phyloP scores from a whole-genome alignment of 2,113 vertebrate species.

The Shinisaurus crocodilurus region DNA sequence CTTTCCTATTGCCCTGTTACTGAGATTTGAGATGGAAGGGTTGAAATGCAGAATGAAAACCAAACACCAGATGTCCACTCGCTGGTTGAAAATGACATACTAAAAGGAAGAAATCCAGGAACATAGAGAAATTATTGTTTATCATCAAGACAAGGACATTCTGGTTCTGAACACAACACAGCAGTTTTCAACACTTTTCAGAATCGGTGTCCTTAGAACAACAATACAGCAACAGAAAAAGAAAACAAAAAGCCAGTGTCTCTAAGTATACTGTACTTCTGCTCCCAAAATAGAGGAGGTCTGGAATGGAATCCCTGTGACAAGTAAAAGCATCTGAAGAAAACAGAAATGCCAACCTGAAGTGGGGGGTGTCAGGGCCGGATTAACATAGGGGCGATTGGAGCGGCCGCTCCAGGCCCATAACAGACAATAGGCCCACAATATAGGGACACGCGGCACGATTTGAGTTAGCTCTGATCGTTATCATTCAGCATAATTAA shows the following conservation, averaged over 20 bases:
- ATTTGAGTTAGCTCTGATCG: too few relatives aligned
- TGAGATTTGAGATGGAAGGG: constrained; percentile 9
- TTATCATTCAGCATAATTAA: too few relatives aligned
- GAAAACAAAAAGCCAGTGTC: background rate
- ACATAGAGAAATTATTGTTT: background rate
- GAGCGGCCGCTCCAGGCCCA: too few relatives aligned
- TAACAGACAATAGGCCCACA: too few relatives aligned
- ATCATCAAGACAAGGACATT: background rate
- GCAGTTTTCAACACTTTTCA: background rate
- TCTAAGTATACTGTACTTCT: background rate
- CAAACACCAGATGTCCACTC: background rate
- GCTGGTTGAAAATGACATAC: background rate
- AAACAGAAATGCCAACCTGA: background rate
- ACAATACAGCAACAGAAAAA: background rate
- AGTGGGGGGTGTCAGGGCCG: too few relatives aligned
- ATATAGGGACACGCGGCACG: too few relatives aligned
- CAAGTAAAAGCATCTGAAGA: background rate
- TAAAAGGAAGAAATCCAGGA: background rate
- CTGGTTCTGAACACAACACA: background rate
- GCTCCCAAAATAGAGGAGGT: background rate
- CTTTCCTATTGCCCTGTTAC: background rate
- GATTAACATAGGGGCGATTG: too few relatives aligned
- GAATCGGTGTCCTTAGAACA: background rate
- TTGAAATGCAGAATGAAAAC: constrained; percentile 5
- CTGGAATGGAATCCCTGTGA: background rate